Conservation (phyloP, 2,888 invertebrate species). For the Caenorhabditis sp. region DNA sequence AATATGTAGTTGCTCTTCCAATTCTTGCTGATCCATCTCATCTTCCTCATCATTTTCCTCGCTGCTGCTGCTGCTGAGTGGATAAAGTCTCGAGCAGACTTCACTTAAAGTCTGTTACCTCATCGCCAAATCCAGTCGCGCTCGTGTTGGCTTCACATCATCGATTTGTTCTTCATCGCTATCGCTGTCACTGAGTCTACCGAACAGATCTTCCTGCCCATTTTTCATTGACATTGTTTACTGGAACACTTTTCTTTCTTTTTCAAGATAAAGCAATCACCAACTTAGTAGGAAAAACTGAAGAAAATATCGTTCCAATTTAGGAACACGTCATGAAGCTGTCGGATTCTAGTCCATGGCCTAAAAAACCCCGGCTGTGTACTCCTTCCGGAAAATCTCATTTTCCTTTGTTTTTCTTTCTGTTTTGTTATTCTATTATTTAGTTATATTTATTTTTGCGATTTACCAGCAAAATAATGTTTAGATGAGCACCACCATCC, state of each 20-base stretch:
- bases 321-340: conserved; percentile 29
- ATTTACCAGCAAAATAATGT: background rate
- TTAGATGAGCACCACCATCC: conserved; percentile 38
- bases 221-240: conserved; percentile 7
- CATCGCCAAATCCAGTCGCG: conserved; percentile 14
- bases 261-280: too few species aligned
- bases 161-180: conserved; percentile 24
- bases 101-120: conserved; percentile 21
- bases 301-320: background rate
- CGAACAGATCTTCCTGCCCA: conserved; percentile 42
- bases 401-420: conserved; percentile 7
- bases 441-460: background rate
- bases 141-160: background rate
- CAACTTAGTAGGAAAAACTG: too few species aligned
- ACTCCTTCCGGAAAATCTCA: conserved; percentile 19
- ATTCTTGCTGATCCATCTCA: background rate
- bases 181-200: conserved; percentile 62
- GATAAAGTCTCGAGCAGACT: background rate
- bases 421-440: background rate
- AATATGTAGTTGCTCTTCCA: too few species aligned
- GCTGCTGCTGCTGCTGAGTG: conserved; percentile 17
- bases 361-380: background rate
- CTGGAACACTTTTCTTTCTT: background rate
- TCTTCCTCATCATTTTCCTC: conserved; percentile 6
- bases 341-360: conserved; percentile 29